These are phyloP conservation scores for Chanos chanos DNA, from an alignment of 2,797 vertebrate species.

Conservation along the genomic window DNA sequence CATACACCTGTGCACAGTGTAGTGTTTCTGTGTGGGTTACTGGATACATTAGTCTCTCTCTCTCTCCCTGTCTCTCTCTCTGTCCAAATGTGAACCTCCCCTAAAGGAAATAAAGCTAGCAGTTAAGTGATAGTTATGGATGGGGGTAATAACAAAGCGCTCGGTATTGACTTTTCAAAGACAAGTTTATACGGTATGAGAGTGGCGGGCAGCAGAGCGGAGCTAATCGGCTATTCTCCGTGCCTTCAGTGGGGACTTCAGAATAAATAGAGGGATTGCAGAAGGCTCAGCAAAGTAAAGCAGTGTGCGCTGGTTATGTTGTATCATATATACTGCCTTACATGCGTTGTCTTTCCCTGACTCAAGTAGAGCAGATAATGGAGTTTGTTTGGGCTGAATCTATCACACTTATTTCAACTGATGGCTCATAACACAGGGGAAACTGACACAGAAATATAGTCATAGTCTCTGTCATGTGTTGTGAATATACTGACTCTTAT, in stretches of 20 bases:
- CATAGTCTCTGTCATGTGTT: too few relatives aligned
- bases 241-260: slow-evolving; percentile 5
- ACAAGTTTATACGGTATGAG: slow-evolving; percentile 8
- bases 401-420: too few relatives aligned
- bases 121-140: slow-evolving; percentile 28
- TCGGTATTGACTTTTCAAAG: slow-evolving; percentile 23
- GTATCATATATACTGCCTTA: too few relatives aligned
- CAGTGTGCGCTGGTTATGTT: neutral
- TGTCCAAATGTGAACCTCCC: slow-evolving; percentile 4
- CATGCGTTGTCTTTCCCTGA: too few relatives aligned
- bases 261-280: neutral
- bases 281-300: neutral
- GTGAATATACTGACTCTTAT: too few relatives aligned
- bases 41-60: neutral
- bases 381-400: too few relatives aligned
- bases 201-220: neutral
- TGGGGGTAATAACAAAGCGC: slow-evolving; percentile 36
- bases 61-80: neutral
- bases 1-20: neutral
- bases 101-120: neutral
- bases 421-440: too few relatives aligned
- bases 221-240: slow-evolving; percentile 17
- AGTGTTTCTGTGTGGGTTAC: too few relatives aligned
- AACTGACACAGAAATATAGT: too few relatives aligned
- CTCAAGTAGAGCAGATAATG: too few relatives aligned